Evolutionary conservation across 2,113 vertebrate species (phyloP).

Genomic region (Ictalurus punctatus): DNA sequence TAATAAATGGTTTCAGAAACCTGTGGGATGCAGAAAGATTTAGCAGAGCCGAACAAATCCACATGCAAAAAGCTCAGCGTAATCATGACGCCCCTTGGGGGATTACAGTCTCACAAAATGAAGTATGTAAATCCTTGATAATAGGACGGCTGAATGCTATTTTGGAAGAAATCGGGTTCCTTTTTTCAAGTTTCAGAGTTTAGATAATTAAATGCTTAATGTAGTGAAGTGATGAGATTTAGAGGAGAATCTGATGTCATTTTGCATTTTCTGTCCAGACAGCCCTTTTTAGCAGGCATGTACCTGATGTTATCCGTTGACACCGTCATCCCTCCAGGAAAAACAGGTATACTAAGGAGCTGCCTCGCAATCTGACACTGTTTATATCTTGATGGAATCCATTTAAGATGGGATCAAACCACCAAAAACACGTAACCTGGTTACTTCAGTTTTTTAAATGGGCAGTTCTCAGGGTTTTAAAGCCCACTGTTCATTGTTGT

Average conservation of each 20-base stretch:
- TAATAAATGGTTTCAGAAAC: conserved; percentile 12
- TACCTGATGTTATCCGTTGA: conserved; percentile 93
- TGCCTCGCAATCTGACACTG: background rate
- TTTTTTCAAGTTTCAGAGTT: background rate
- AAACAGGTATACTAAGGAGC: conserved; percentile 76
- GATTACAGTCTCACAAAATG: background rate
- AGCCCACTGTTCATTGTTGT: background rate
- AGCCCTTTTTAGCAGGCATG: conserved; percentile 94
- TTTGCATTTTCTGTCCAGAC: conserved; percentile 70
- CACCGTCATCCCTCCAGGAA: conserved; percentile 87
- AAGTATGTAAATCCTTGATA: conserved; percentile 5
- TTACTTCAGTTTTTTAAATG: background rate
- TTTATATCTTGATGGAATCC: background rate
- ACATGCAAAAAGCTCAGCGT: background rate
- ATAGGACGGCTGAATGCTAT: background rate
- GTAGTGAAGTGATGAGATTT: background rate
- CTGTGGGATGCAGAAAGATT: conserved; percentile 9
- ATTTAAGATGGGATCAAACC: background rate
- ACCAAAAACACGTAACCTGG: background rate
- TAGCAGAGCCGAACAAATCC: conserved; percentile 32
- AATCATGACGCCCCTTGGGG: background rate
- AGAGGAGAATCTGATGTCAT: background rate
- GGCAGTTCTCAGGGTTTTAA: background rate
- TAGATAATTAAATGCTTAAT: background rate
- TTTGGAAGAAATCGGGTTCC: background rate